Evolutionary conservation across 2,888 invertebrate species (phyloP).

Genomic region (Eupithecia tripunctaria): DNA sequence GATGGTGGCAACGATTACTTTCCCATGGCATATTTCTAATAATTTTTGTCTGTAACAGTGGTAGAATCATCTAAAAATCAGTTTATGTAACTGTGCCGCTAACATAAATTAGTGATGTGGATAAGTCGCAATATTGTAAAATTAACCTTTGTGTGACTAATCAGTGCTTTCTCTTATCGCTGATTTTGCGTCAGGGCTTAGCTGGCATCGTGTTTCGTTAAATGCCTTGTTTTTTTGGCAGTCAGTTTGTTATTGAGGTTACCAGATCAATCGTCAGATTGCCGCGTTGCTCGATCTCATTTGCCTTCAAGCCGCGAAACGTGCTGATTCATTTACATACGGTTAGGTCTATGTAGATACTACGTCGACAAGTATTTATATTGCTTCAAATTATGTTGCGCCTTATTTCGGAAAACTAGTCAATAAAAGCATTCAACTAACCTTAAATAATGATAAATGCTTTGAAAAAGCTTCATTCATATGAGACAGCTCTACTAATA

Average conservation of each 20-base stretch:
- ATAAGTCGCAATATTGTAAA: conserved; percentile 69
- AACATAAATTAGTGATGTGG: conserved; percentile 60
- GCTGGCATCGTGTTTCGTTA: conserved; percentile 55
- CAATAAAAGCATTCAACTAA: conserved; percentile 9
- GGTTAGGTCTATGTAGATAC: conserved; percentile 47
- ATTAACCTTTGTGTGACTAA: conserved; percentile 80
- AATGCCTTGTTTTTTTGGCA: conserved; percentile 55
- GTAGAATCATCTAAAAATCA: conserved; percentile 51
- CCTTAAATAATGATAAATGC: conserved; percentile 16
- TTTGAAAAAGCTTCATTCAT: conserved; percentile 3
- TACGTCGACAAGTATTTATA: conserved; percentile 21
- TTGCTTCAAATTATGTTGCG: conserved; percentile 16
- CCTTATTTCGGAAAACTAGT: conserved; percentile 9
- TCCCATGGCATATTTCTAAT: conserved; percentile 64
- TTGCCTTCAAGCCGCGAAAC: conserved; percentile 72
- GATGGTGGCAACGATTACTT: conserved; percentile 83
- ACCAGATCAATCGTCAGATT: conserved; percentile 77
- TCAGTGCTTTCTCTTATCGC: conserved; percentile 80
- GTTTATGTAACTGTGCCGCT: conserved; percentile 73
- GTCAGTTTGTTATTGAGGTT: conserved; percentile 72
- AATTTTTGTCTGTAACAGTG: conserved; percentile 48
- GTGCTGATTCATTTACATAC: conserved; percentile 84
- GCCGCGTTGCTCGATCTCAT: conserved; percentile 80
- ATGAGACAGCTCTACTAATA: conserved; percentile 25
- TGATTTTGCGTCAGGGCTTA: conserved; percentile 62